Evolutionary conservation across 37 sponge, comb jelly and placozoan species (phyloP), one percentile per base, ranked within the genome.

Genomic region (Mnemiopsis leidyi): DNA sequence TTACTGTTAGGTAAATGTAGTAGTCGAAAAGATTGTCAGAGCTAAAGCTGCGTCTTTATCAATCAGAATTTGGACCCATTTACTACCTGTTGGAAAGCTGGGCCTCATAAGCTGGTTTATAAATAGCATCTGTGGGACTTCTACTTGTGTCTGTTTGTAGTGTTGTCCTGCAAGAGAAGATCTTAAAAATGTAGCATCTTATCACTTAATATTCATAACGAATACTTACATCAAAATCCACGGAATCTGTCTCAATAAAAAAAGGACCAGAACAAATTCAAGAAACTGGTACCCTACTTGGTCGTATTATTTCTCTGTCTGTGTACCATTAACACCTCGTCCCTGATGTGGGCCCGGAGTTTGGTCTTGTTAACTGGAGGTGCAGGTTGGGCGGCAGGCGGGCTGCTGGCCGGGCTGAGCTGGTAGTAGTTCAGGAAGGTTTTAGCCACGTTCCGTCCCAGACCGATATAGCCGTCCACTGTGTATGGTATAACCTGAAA

Each of bases 341-440:
- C 90, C 23, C 90, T 85, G 29, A 85, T 35, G 0, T 85, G 90
- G 25, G 90, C 90, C 35, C 36, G 38, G 28, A 85, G 90, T 85
- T 85, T 85, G 21, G 61, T 24, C 90, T 85, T 85, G 29, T 85
- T 85, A n/a, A 85, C 90, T 0, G 61, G 61, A 1, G 90, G 61
- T 23, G 29, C 16, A 3, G 16, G 33, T 18, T 26, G 35, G 38
- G 90, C 26, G 0, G 61, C 28, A 29, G 90, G 90, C 23, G 82
- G 82, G 24, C 28, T 16, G 35, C 61, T 35, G 26, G 24, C 23
- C 0, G 90, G 90, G 0, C 13, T 28, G 1, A 96, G 93, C 21
- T 95, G 69, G 93, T 97, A 97, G 93, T 97, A 97, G 92, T 95
- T 94, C 16, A 97, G 68, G 75, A 97, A 96, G 7, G 98, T 96